phyloP scores from a whole-genome alignment of 1,140 invertebrate species.

The Pseudobourletiella spinata region DNA sequence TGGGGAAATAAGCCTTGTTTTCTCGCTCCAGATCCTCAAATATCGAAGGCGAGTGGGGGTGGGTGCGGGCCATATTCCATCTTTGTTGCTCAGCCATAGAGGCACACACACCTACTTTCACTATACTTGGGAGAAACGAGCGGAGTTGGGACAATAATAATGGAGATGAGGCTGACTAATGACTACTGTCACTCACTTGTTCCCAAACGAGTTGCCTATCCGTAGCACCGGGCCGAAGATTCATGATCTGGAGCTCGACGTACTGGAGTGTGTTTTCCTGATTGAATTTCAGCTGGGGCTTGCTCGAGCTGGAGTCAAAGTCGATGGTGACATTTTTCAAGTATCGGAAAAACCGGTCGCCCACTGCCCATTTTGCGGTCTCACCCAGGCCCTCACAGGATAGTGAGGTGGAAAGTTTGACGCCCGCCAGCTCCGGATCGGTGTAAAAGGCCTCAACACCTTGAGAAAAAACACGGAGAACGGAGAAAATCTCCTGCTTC shows the following conservation, averaged over 20 bases:
- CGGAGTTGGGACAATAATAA: not conserved
- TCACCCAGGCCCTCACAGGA: conserved; percentile 63
- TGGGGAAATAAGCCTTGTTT: not conserved
- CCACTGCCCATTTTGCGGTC: conserved; percentile 59
- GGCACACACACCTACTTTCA: too few species aligned
- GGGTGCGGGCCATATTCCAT: too few species aligned
- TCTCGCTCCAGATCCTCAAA: not conserved
- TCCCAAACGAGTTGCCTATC: conserved; percentile 74
- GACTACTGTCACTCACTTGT: conserved; percentile 53
- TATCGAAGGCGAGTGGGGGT: too few species aligned
- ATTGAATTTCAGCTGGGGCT: conserved; percentile 41
- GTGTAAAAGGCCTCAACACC: conserved; percentile 77
- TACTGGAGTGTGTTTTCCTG: conserved; percentile 78
- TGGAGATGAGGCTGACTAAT: not conserved
- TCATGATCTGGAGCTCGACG: conserved; percentile 86
- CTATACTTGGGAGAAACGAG: too few species aligned
- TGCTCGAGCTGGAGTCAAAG: conserved; percentile 7
- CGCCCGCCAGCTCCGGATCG: conserved; percentile 52
- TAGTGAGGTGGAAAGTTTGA: conserved; percentile 67
- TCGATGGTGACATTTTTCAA: conserved; percentile 57
- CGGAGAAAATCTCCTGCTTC: conserved; percentile 75
- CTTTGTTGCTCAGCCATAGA: too few species aligned
- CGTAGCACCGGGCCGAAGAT: conserved; percentile 58
- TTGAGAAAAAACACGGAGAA: conserved; percentile 81
- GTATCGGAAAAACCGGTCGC: conserved; percentile 63